Percentiles rank a stretch among this genome's conserved stretches.
phyloP scores from a whole-genome alignment of 2,888 invertebrate species.

The Helicoverpa assulta region DNA sequence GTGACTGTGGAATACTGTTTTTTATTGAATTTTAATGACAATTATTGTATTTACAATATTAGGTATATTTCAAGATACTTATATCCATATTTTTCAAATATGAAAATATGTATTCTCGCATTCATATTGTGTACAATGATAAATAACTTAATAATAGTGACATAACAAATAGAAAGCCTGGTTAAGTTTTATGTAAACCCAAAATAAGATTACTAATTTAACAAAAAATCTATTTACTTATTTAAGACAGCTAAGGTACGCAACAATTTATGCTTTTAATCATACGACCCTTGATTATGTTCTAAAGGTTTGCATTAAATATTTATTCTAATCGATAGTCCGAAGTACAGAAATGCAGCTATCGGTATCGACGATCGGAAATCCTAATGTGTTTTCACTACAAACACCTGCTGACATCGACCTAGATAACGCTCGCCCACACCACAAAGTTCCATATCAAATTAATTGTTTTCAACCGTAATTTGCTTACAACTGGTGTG shows the following conservation, averaged over 20 bases:
- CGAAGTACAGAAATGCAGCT: slow-evolving; percentile 17
- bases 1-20: slow-evolving; percentile 30
- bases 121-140: neutral
- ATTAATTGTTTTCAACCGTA: slow-evolving; percentile 45
- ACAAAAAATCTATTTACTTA: slow-evolving; percentile 3
- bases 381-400: slow-evolving; percentile 37
- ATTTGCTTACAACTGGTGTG: slow-evolving; percentile 47
- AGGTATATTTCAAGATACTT: slow-evolving; percentile 35
- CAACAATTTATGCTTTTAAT: slow-evolving; percentile 3
- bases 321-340: slow-evolving; percentile 27
- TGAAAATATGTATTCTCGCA: neutral
- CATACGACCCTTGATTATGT: slow-evolving; percentile 4
- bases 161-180: neutral
- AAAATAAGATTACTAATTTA: slow-evolving; percentile 2
- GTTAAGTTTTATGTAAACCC: neutral
- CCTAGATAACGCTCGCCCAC: slow-evolving; percentile 6
- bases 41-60: slow-evolving; percentile 15
- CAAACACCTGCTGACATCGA: slow-evolving; percentile 30
- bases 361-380: slow-evolving; percentile 30
- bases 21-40: slow-evolving; percentile 17
- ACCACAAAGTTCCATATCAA: slow-evolving; percentile 59
- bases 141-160: neutral
- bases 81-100: slow-evolving; percentile 1
- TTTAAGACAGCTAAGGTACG: neutral
- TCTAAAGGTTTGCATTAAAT: slow-evolving; percentile 14